phyloP scores from a whole-genome alignment of 2,797 vertebrate species.

The Staurois parvus region DNA sequence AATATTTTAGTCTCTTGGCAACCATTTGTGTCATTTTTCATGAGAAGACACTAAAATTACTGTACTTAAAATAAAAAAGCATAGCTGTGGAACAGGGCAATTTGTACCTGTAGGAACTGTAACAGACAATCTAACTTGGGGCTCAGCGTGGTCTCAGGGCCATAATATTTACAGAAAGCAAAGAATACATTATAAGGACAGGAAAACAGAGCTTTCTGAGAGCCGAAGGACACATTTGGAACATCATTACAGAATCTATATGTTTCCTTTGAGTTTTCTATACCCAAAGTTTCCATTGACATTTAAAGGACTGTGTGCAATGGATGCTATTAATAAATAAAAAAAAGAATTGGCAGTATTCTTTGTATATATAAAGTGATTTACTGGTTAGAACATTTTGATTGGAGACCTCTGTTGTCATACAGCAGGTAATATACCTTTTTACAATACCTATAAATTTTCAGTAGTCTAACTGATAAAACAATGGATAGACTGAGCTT shows the following conservation, averaged over 20 bases:
- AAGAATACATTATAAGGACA: constrained; percentile 50
- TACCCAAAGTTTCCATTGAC: constrained; percentile 36
- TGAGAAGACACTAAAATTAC: constrained; percentile 62
- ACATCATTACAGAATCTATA: constrained; percentile 29
- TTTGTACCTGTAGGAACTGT: constrained; percentile 55
- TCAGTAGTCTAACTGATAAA: no score
- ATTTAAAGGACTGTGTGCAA: constrained; percentile 22
- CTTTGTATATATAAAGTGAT: background rate
- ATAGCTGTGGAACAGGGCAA: constrained; percentile 36
- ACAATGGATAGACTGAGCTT: no score
- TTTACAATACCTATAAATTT: no score
- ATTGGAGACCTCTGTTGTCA: background rate
- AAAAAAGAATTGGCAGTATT: background rate
- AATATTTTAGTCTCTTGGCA: constrained; percentile 62
- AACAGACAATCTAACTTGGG: constrained; percentile 54
- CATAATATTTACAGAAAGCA: constrained; percentile 54
- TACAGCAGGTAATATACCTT: background rate
- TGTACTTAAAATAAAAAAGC: constrained; percentile 37
- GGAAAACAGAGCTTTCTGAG: constrained; percentile 23
- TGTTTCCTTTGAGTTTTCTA: constrained; percentile 27
- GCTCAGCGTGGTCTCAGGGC: constrained; percentile 36
- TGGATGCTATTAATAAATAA: background rate
- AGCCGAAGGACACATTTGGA: constrained; percentile 35
- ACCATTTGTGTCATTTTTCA: constrained; percentile 62
- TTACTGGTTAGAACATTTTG: background rate